A percentile compares a stretch with the other conserved stretches of the same genome.
Conservation (phyloP, 2,113 vertebrate genomes). For the Siphamia tubifer region DNA sequence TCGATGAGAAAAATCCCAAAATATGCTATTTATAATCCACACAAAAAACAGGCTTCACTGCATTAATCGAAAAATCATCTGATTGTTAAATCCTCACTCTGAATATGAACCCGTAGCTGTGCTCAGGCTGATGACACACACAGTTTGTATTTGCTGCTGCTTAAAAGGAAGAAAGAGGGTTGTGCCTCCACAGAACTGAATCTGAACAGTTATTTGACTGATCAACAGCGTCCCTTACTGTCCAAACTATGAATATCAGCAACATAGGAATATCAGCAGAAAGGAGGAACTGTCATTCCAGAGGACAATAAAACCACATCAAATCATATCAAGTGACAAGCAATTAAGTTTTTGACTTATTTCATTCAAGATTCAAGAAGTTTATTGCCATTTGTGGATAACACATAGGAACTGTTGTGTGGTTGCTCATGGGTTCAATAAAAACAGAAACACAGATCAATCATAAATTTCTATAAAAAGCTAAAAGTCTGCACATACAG, state of each 20-base stretch:
- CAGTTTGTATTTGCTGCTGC: not conserved
- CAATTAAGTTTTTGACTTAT: too few species aligned
- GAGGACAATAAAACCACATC: too few species aligned
- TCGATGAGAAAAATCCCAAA: not conserved
- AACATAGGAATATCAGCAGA: not conserved
- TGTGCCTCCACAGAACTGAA: not conserved
- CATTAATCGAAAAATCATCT: not conserved
- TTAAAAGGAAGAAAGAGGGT: not conserved
- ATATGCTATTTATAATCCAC: not conserved
- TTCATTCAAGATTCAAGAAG: too few species aligned
- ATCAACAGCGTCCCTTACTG: conserved; percentile 61
- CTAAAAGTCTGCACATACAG: too few species aligned
- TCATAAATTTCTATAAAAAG: too few species aligned
- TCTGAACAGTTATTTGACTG: not conserved
- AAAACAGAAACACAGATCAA: too few species aligned
- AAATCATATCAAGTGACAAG: too few species aligned
- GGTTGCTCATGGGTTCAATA: too few species aligned
- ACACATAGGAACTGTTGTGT: too few species aligned
- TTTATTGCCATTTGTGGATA: too few species aligned
- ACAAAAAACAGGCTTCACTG: not conserved
- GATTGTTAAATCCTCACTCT: not conserved
- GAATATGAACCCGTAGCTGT: not conserved
- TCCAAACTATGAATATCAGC: conserved; percentile 15
- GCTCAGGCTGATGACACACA: not conserved
- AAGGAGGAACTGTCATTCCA: conserved; percentile 2